Evolutionary conservation across 2,797 vertebrate genomes (phyloP), one percentile per base, ranked within the genome.

Genomic region (Chromobotia macracanthus): DNA sequence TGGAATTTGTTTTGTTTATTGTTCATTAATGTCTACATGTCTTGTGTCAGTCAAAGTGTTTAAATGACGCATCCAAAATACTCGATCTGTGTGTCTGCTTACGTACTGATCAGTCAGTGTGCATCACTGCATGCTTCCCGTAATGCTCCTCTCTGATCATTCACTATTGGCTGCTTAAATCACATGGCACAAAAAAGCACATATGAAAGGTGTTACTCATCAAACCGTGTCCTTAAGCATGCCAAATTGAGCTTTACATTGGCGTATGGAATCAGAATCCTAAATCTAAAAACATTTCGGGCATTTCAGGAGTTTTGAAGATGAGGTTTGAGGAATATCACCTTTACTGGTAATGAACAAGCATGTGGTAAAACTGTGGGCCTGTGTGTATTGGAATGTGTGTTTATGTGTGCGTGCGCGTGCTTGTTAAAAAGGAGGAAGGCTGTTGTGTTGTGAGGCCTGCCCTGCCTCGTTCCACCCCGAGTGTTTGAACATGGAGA

Each of bases 381-480:
- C 23, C 28, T 38, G 13, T 75, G 63, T 79, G 64, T 80, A 65
- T 74, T 21, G 68, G 58, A 75, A 31, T 80, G 60, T 79, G 41
- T 76, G 81, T 82, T 69, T 82, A 79, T 83, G 19, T n/a, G 3
- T 83, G 19, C 72, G 66, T 91, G 88, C 89, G 90, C 83, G 56
- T 86, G 84, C 81, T 75, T 84, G 70, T 80, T 35, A 79, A 91
- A 87, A 92, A 92, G 98, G 97, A 94, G 98, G 97, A 88, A 97
- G 96, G 91, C 90, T 99, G 86, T 94, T 99, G 87, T 99, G 97
- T 95, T 99, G 98, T 85, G 97, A 99, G 81, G 96, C 96, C 46
- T 99, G 98, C 88, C 98, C 98, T 11, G 98, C 97, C 82, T 96
- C 97, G 88, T 98, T 98, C 91, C 98, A 99, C 88, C 97, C 97